Base-by-base conservation (phyloP, 64 coral and sea anemone genomes). In the Stichodactyla mertensii region DNA sequence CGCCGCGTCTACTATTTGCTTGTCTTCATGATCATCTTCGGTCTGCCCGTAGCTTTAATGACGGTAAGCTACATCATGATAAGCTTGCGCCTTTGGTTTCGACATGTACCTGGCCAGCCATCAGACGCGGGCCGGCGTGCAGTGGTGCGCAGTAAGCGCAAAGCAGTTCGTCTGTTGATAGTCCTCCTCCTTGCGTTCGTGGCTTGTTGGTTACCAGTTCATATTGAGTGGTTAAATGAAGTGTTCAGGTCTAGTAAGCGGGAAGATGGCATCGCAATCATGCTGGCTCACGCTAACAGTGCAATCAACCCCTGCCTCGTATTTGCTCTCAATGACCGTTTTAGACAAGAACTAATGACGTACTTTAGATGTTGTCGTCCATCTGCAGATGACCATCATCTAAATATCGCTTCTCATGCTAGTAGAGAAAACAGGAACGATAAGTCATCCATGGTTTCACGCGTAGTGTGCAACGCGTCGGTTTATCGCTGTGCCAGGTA, bases 191-290 rank as follows among this genome's bases (percentile, higher is more conserved):
- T 83, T 64, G 83, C 82, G 19, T 90, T 90, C 22, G 89, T 83
- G 16, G 12, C 60, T 64, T 90, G 89, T 16, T 90, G 83, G 89
- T 70, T 90, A 15, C 89, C 89, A 31, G 18, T 83, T 12, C 82
- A 90, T 27, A 55, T 82, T 18, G 80, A 15, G 80, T 82, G 80
- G 80, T 82, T 82, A 9, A 82, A 55, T 11, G 36, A 51, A 5
- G 80, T 82, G 18, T 82, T 55, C 80, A 54, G 20, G 22, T 82
- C 80, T 18, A 82, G 16, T 55, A 4, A 54, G 4, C 51, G 80
- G 14, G 55, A 57, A 82, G 80, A 82, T 9, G 80, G 55, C 5
- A 54, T 55, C 18, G 80, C 80, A 8, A 82, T 82, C 6, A 57
- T 82, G 6, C 80, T 82, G 8, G 80, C 80, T 12, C 80, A 82